Base-by-base conservation (phyloP, 2,888 invertebrate genomes). In the Hirtodrosophila alboralis region DNA sequence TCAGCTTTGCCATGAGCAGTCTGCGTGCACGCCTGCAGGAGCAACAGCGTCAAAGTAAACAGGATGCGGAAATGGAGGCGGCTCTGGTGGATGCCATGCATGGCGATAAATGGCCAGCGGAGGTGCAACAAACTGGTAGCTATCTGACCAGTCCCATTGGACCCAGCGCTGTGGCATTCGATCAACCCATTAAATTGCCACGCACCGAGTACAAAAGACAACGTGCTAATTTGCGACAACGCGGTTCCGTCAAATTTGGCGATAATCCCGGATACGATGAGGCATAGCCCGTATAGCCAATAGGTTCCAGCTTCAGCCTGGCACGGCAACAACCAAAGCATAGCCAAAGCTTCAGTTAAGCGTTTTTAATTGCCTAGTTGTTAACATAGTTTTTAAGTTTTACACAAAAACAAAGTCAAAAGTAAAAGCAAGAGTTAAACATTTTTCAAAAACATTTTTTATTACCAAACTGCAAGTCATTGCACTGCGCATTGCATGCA, bases 171-270 rank as follows among this genome's bases (percentile, higher is more conserved):
- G 86, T 83, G 37, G 81, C 81, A 41, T 83, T 81, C 13, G 75
- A 77, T 5, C 81, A 86, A 40, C 49, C 79, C 1, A 4, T 84
- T 10, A 61, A 41, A n/a, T 16, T 31, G n/a, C 44, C 54, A 5
- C 71, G 71, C 34, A 31, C 12, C 27, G 61, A 80, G 31, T 63
- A 66, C 56, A 75, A 85, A 36, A 43, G 69, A 12, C 81, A 70
- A 13, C 67, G 69, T 7, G 56, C 64, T n/a, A 77, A 72, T 44
- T 31, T 64, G 14, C 73, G 84, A n/a, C 78, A 87, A 26, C 84
- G 89, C 2, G 89, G 89, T 21, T 63, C 72, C 10, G 61, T 89
- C 3, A 88, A 85, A 65, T 89, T 86, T 47, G 84, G 77, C 10
- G 88, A 90, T 52, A 89, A 84, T 49, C 66, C 77, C 36, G 66